Percentiles rank a stretch among this genome's conserved stretches.
Conservation (phyloP, 1,140 invertebrate species). For the Drosophila kanapiae region DNA sequence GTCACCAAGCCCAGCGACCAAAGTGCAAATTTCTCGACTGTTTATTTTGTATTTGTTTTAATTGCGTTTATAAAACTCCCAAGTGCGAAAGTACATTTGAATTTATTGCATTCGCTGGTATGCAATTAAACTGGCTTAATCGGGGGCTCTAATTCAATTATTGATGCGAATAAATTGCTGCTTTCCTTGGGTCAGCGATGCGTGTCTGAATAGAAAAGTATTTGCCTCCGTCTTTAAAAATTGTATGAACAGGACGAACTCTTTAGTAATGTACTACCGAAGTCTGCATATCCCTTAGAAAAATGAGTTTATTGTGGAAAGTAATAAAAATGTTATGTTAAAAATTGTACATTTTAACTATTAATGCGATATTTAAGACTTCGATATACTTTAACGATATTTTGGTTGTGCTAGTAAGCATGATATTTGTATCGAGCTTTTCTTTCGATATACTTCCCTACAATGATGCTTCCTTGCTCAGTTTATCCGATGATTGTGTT, state of each 20-base stretch:
- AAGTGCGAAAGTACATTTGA: slow-evolving; percentile 6
- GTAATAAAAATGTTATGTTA: neutral
- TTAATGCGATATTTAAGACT: no score
- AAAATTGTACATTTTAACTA: no score
- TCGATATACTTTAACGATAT: no score
- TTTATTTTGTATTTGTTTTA: slow-evolving; percentile 30
- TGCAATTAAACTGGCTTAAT: slow-evolving; percentile 59
- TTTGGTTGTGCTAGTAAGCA: no score
- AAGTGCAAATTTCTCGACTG: slow-evolving; percentile 17
- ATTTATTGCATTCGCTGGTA: slow-evolving; percentile 16
- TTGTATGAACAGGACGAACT: neutral
- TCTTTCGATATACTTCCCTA: no score
- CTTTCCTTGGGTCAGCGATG: slow-evolving; percentile 1
- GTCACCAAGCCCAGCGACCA: neutral
- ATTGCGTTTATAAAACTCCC: slow-evolving; percentile 8
- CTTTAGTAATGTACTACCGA: neutral
- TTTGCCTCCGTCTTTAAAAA: slow-evolving; percentile 20
- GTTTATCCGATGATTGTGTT: no score
- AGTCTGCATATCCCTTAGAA: neutral
- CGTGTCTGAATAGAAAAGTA: slow-evolving; percentile 41
- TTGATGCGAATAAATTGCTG: slow-evolving; percentile 48
- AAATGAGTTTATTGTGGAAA: neutral
- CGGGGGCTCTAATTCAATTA: slow-evolving; percentile 47
- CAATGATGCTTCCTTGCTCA: no score
- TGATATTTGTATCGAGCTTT: no score